Base-by-base conservation (phyloP, 1,140 invertebrate species). In the Eufriesea mexicana region DNA sequence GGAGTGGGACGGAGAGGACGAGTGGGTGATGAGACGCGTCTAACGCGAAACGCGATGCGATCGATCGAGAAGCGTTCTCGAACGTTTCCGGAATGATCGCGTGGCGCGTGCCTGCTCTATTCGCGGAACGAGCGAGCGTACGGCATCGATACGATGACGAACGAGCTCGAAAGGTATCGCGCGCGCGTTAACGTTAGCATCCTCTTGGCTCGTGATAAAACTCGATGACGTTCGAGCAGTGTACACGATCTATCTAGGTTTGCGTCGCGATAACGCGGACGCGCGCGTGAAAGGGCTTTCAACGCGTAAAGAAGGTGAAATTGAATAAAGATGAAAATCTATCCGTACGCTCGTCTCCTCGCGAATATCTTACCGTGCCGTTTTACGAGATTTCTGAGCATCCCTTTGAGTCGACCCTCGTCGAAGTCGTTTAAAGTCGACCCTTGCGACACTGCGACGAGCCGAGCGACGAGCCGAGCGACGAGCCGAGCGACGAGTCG, bases 321-420 rank as follows among this genome's bases (percentile, higher is more conserved):
- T 80, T 55, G 79, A 80, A 74, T 80, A 64, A 74, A 74, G 79
- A 80, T 73, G 79, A 74, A 54, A 74, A 80, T 80, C 70, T 55
- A 80, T 55, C 47, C 35, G 51, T n/a, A 25, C 59, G 20, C 35
- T 14, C 20, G 0, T 45, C 42, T 45, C 51, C 8, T 28, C 20
- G 7, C 35, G 28, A 51, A 51, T 35, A 54, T 35, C 16, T 23
- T 4, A 7, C 0, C 14, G 49, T 0, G 5, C 5, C 76, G 49
- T 28, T 78, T 35, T 16, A 59, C 45, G 42, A 59, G 54, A 79
- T 68, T n/a, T 67, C n/a, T 64, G 5, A 35, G 54, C 10, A 8
- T 6, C 16, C n/a, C n/a, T 45, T 59, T 59, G 28, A 35, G 35
- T 35, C 35, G 35, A 4, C 35, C 35, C 35, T 12, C 28, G 35